A percentile compares a stretch with the other conserved stretches of the same genome.
These are phyloP conservation scores for Pristionchus pacificus DNA, from an alignment of 1,140 invertebrate species.

Conservation along the genomic window DNA sequence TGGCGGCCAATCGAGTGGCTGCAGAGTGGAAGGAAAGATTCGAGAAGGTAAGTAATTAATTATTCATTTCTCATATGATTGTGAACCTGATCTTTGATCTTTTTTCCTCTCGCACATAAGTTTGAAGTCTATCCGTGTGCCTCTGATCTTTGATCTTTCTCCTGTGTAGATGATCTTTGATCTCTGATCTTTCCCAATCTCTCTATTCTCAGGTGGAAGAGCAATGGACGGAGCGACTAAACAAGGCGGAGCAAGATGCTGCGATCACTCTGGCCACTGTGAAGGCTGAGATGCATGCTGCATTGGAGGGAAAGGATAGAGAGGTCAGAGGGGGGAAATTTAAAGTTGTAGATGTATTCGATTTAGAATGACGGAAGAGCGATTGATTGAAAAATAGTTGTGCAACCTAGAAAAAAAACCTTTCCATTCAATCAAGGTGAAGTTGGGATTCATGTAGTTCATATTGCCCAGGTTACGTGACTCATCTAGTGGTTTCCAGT, in stretches of 20 bases:
- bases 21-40: constrained; percentile 48
- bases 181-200: too few species aligned
- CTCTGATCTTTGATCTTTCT: neutral
- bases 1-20: constrained; percentile 30
- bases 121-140: too few species aligned
- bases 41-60: constrained; percentile 20
- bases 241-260: constrained; percentile 34
- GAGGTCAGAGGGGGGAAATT: constrained; percentile 12
- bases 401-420: too few species aligned
- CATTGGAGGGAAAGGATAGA: constrained; percentile 43
- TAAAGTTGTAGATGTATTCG: neutral
- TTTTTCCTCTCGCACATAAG: too few species aligned
- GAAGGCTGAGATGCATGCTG: constrained; percentile 44
- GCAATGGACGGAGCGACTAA: constrained; percentile 17
- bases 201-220: constrained; percentile 2
- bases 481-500: too few species aligned
- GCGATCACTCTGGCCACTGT: constrained; percentile 40
- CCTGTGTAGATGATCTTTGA: neutral
- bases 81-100: too few species aligned
- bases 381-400: too few species aligned
- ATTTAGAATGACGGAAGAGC: too few species aligned
- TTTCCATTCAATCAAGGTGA: too few species aligned
- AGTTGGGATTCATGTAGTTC: too few species aligned
- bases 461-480: too few species aligned
- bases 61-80: neutral